Evolutionary conservation across 2,888 invertebrate species (phyloP).

Genomic region (Andrena fulva): DNA sequence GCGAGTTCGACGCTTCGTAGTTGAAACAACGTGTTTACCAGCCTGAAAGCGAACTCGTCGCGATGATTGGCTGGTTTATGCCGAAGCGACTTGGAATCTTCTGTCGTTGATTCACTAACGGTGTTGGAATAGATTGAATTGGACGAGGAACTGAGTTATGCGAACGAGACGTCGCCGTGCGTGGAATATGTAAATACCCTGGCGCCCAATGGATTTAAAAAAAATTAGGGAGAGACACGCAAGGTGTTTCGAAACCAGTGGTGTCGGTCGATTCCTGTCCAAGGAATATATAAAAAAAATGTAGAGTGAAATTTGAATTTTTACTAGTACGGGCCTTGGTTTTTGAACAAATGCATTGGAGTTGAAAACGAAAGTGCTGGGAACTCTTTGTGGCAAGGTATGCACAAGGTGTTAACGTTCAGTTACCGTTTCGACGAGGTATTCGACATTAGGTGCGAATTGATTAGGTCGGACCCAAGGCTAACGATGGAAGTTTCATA

Average conservation of each 20-base stretch:
- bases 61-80: not conserved
- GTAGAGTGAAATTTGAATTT: no score
- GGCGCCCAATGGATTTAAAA: not conserved
- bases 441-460: slow-evolving; percentile 15
- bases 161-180: slow-evolving; percentile 1
- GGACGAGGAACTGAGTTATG: not conserved
- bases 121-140: not conserved
- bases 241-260: not conserved
- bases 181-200: not conserved
- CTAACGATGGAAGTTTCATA: slow-evolving; percentile 43
- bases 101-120: slow-evolving; percentile 6
- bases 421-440: slow-evolving; percentile 5
- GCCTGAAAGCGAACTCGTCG: slow-evolving; percentile 1
- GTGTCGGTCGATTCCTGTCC: not conserved
- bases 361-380: not conserved
- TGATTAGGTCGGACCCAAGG: slow-evolving; percentile 43
- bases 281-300: no score
- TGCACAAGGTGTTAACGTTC: not conserved
- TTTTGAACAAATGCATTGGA: not conserved
- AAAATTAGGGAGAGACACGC: not conserved
- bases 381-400: not conserved
- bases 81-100: slow-evolving; percentile 1
- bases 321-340: no score
- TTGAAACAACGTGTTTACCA: not conserved
- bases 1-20: not conserved